These are phyloP conservation scores for Protonemura montana DNA, from an alignment of 2,888 invertebrate genomes.

Conservation along the genomic window DNA sequence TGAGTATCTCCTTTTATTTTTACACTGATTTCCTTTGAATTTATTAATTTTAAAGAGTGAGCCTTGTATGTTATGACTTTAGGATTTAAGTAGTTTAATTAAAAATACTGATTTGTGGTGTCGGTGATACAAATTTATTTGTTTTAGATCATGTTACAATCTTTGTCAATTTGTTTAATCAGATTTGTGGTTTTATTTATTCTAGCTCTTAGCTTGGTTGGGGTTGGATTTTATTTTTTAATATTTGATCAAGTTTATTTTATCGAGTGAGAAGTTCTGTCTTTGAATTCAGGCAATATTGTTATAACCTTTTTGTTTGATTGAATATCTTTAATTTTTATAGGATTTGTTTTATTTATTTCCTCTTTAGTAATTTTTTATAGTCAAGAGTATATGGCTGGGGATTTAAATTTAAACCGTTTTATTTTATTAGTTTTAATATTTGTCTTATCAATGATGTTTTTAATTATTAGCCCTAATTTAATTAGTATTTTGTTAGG, in stretches of 20 bases:
- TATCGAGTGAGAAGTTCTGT: slow-evolving; percentile 66
- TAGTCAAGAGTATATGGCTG: slow-evolving; percentile 69
- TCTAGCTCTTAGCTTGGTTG: slow-evolving; percentile 58
- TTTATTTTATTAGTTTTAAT: slow-evolving; percentile 72
- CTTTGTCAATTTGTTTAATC: slow-evolving; percentile 64
- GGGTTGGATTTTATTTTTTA: slow-evolving; percentile 60
- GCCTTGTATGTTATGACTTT: slow-evolving; percentile 63
- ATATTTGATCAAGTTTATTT: slow-evolving; percentile 61
- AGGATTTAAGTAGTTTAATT: slow-evolving; percentile 71
- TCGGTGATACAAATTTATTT: slow-evolving; percentile 64
- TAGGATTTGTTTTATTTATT: slow-evolving; percentile 71
- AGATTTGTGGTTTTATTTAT: slow-evolving; percentile 63
- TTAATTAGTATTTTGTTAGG: slow-evolving; percentile 75
- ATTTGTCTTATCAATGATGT: slow-evolving; percentile 73
- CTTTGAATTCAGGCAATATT: slow-evolving; percentile 62
- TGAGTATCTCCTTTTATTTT: slow-evolving; percentile 68
- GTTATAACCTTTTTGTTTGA: slow-evolving; percentile 68
- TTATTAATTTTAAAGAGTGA: slow-evolving; percentile 66
- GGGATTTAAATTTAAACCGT: slow-evolving; percentile 66
- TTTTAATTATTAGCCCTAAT: slow-evolving; percentile 74
- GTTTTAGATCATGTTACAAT: slow-evolving; percentile 63
- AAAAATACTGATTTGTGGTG: slow-evolving; percentile 73
- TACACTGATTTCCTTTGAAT: slow-evolving; percentile 72
- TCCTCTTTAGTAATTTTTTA: slow-evolving; percentile 71
- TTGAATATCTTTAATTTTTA: slow-evolving; percentile 71